phyloP scores from a whole-genome alignment of 2,797 vertebrate species.

The Benthosema pterotum region DNA sequence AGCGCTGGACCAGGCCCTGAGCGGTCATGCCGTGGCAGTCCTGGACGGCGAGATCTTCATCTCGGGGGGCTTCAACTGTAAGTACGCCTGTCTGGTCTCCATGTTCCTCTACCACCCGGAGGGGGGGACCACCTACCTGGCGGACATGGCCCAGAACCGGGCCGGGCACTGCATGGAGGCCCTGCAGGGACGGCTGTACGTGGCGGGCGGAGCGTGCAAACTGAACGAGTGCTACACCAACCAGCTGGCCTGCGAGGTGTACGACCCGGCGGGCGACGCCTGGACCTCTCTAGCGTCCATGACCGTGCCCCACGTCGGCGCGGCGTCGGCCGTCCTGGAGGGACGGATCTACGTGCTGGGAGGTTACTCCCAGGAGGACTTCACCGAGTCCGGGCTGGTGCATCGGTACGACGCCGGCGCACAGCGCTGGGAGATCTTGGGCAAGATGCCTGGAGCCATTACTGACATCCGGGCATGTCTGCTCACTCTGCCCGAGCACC shows the following conservation, averaged over 20 bases:
- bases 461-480: conserved; percentile 76
- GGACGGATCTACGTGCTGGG: conserved; percentile 78
- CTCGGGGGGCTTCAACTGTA: conserved; percentile 79
- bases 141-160: conserved; percentile 74
- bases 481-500: conserved; percentile 62
- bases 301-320: conserved; percentile 73
- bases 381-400: conserved; percentile 73
- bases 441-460: conserved; percentile 72
- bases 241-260: conserved; percentile 76
- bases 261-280: conserved; percentile 52
- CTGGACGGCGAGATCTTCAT: conserved; percentile 70
- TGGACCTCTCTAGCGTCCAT: conserved; percentile 68
- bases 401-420: conserved; percentile 73
- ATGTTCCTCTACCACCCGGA: conserved; percentile 76
- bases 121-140: conserved; percentile 66
- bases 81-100: conserved; percentile 76
- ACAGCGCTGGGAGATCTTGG: conserved; percentile 75
- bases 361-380: conserved; percentile 80
- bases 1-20: conserved; percentile 72
- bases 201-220: conserved; percentile 76
- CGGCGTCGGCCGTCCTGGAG: conserved; percentile 76
- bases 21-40: conserved; percentile 68
- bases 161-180: conserved; percentile 82
- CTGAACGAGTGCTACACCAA: conserved; percentile 74
- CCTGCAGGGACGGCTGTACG: conserved; percentile 67